Conservation (phyloP, 2,888 invertebrate species). For the Morinoia aosen region DNA sequence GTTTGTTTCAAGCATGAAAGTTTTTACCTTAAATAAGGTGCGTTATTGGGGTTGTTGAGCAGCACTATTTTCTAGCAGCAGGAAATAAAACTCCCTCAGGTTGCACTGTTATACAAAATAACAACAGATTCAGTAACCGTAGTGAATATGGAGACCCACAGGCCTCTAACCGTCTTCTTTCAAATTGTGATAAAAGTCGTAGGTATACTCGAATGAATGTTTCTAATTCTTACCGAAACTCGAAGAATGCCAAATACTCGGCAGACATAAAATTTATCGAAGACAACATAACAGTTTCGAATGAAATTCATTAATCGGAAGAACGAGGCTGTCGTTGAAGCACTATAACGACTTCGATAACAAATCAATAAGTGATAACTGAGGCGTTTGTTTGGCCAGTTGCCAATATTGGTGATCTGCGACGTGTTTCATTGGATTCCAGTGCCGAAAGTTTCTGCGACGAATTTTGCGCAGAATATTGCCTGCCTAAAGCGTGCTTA, state of each 20-base stretch:
- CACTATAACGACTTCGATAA: background rate
- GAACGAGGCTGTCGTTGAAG: background rate
- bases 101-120: no score
- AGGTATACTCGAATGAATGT: background rate
- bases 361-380: conserved; percentile 1
- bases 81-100: no score
- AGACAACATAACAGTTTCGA: background rate
- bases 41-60: no score
- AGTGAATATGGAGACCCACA: background rate
- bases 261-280: background rate
- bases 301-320: background rate
- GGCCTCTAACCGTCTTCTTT: background rate
- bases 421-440: background rate
- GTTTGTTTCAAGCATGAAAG: no score
- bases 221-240: background rate
- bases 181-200: background rate
- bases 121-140: no score
- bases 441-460: background rate
- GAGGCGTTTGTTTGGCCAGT: conserved; percentile 25
- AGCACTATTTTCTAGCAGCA: no score
- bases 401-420: background rate
- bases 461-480: background rate
- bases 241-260: background rate
- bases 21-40: no score
- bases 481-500: background rate